Evolutionary conservation across 2,888 invertebrate species (phyloP), one percentile per base, ranked within the genome.

Genomic region (Eubasilissa splendida): DNA sequence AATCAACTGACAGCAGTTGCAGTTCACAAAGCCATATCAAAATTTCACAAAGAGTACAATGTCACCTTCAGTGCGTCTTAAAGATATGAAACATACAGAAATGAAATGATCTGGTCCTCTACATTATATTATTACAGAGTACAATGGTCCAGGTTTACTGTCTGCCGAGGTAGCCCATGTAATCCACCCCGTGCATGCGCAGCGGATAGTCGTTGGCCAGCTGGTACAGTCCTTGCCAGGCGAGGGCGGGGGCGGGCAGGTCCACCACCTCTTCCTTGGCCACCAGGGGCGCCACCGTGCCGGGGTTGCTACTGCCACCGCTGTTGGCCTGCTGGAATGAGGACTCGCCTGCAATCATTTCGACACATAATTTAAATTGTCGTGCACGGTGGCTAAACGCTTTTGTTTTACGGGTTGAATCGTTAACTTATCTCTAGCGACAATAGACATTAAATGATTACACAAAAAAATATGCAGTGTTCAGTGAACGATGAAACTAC

Each of bases 101-200:
- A 42, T 42, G 42, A 42, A 42, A 42, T 42, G 42, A 42, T 5
- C 42, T 42, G 42, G 42, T 42, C 42, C 42, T 42, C 42, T 42
- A 42, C 7, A 42, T 42, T 42, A 42, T 7, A 42, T 42, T 42
- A 42, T 42, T 42, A 42, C 42, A 42, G 42, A 42, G 7, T 42
- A 42, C 3, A 42, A 42, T 42, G 42, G 42, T 42, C 42, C 42
- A 2, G 42, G 42, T 54, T 66, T 82, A 83, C 68, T 83, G 83
- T 22, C 80, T 70, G 60, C 76, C 77, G 9, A 83, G 74, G 60
- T 83, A 83, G 42, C 84, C 82, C 50, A 79, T 77, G 63, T 84
- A 84, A 52, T 84, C 84, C 4, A 84, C 81, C 8, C 84, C 84
- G 79, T 84, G 84, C 84, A 84, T 84, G 54, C 83, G 76, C 52